phyloP scores from a whole-genome alignment of 2,113 vertebrate species.

The Brachyhypopomus occidentalis region DNA sequence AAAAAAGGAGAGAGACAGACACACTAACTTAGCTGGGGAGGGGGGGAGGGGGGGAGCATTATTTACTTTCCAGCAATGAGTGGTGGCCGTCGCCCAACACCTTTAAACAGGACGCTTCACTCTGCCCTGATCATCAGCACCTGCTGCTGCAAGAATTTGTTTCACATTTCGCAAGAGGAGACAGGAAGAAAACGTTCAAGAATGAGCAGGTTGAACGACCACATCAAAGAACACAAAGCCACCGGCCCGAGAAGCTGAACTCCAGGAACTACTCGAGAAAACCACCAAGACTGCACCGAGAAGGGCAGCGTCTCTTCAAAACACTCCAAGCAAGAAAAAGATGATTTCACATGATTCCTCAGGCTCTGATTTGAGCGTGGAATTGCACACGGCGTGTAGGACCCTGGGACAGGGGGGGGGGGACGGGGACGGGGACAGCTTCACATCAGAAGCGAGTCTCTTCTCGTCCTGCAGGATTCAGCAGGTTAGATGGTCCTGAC shows the following conservation, averaged over 20 bases:
- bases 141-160: not conserved
- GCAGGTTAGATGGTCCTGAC: too few relatives aligned
- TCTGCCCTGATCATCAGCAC: not conserved
- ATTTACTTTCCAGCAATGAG: conserved; percentile 22
- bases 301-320: not conserved
- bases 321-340: not conserved
- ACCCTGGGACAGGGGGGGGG: too few relatives aligned
- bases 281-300: not conserved
- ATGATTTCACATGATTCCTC: not conserved
- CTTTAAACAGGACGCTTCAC: not conserved
- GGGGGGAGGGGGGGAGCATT: not conserved
- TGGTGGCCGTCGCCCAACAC: not conserved
- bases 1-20: conserved; percentile 4
- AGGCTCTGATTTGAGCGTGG: too few relatives aligned
- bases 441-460: too few relatives aligned
- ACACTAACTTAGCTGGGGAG: not conserved
- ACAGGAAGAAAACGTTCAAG: conserved; percentile 8
- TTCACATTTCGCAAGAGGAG: not conserved
- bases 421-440: too few relatives aligned
- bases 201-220: not conserved
- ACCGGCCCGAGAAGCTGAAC: not conserved
- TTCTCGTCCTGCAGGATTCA: too few relatives aligned
- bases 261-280: not conserved
- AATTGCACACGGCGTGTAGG: too few relatives aligned
- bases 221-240: not conserved